These are phyloP conservation scores for Megalops atlanticus DNA, from an alignment of 2,113 vertebrate species.

Conservation along the genomic window DNA sequence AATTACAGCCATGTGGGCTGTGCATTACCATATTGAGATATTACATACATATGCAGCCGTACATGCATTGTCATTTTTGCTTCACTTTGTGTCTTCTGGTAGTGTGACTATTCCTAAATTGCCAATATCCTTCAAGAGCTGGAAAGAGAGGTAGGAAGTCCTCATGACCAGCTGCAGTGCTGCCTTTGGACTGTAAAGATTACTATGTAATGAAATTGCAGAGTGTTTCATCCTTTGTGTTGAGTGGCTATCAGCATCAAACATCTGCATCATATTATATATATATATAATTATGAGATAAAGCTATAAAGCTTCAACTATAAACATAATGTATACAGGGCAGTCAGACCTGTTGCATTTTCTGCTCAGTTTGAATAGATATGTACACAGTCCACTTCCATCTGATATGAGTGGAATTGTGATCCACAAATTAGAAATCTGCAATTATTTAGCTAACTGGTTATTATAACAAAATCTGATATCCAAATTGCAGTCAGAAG, in stretches of 20 bases:
- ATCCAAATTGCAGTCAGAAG: neutral
- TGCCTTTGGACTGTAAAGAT: constrained; percentile 26
- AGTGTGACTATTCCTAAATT: neutral
- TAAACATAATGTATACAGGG: neutral
- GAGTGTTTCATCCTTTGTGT: constrained; percentile 21
- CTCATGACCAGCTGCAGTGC: constrained; percentile 2
- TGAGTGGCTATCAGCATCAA: constrained; percentile 6
- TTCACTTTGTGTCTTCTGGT: neutral
- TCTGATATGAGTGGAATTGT: neutral
- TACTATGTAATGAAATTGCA: constrained; percentile 31
- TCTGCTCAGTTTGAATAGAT: neutral
- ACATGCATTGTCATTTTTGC: neutral
- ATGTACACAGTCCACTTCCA: neutral
- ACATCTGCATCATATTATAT: constrained; percentile 47
- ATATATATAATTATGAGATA: neutral
- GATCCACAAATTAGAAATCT: too few species aligned
- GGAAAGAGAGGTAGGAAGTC: neutral
- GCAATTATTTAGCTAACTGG: too few species aligned
- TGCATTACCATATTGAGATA: neutral
- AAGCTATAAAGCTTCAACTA: neutral
- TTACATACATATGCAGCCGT: neutral
- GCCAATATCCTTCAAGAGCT: neutral
- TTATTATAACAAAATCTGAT: neutral
- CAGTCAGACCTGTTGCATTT: neutral
- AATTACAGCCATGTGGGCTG: neutral